A percentile compares a stretch with the other conserved stretches of the same genome.
Conservation (phyloP, 2,797 vertebrate species). For the Tympanoctomys barrerae region DNA sequence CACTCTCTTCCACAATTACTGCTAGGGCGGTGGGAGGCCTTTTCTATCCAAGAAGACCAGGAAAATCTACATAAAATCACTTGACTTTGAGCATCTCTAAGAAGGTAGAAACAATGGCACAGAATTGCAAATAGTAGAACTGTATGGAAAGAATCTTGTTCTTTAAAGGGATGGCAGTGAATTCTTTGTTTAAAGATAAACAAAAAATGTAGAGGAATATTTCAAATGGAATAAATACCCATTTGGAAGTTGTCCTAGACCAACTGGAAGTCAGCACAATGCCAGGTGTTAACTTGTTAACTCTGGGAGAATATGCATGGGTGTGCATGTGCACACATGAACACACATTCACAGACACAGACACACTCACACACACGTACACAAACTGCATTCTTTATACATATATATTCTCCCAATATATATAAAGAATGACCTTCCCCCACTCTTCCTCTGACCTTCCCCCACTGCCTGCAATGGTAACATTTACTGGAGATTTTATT, state of each 20-base stretch:
- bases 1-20: neutral
- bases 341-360: neutral
- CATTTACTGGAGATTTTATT: constrained; percentile 88
- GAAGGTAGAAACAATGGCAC: constrained; percentile 37
- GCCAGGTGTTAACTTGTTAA: constrained; percentile 17
- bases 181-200: constrained; percentile 17
- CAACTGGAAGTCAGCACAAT: constrained; percentile 58
- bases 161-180: neutral
- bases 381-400: neutral
- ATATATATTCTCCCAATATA: constrained; percentile 62
- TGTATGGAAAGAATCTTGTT: neutral
- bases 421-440: constrained; percentile 82
- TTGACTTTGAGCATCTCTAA: neutral
- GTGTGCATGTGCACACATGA: neutral
- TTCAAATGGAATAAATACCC: constrained; percentile 59
- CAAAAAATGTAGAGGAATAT: neutral
- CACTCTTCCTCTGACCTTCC: constrained; percentile 49
- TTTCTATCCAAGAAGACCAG: neutral
- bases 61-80: neutral
- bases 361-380: neutral
- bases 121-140: neutral
- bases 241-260: constrained; percentile 64
- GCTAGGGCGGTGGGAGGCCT: neutral
- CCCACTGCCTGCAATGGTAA: constrained; percentile 77
- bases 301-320: neutral